Evolutionary conservation across 2,113 vertebrate species (phyloP), one percentile per base, ranked within the genome.

Genomic region (Phycodurus eques): DNA sequence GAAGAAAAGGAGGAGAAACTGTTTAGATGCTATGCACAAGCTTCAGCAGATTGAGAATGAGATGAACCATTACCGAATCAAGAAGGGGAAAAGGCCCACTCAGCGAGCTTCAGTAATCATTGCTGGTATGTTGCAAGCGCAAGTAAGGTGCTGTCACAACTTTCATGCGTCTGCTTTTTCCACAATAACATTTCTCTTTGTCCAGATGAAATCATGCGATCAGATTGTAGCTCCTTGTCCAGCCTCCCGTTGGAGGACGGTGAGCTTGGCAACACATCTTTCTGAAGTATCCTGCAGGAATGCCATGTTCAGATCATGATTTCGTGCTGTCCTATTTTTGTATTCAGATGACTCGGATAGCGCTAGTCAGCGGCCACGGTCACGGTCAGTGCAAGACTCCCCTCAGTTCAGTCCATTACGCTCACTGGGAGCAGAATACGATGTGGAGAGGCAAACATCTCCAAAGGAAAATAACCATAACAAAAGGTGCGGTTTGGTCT

Each of bases 41-140:
- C 94, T 99, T 1, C 96, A 98, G 87, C 96, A 96, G 88, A 95
- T 96, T 33, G 96, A 99, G 88, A 95, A 97, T 3, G 91, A 96
- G 72, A 98, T 98, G 86, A 98, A 99, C 44, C 95, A 96, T 46
- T 98, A 96, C 35, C 90, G 96, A 63, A 94, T 98, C 81, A 94
- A 96, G 71, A 94, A 94, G 75, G 96, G 95, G 11, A 96, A 97
- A 83, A 98, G 95, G 71, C 95, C 96, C 68, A 94, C 93, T 0
- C 95, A 95, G 86, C 95, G 96, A 73, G 93, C 95, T n/a, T 89
- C 94, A 0, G 89, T 93, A 15, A 89, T 91, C 70, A 89, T 96
- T 13, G 92, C 95, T 90, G 97, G 96, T 99, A 83, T 0, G 42
- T 2, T 8, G 72, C 61, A 46, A 14, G 31, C 19, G 46, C 13